phyloP scores from a whole-genome alignment of 2,113 vertebrate species.

The Corythornis madagascariensis region DNA sequence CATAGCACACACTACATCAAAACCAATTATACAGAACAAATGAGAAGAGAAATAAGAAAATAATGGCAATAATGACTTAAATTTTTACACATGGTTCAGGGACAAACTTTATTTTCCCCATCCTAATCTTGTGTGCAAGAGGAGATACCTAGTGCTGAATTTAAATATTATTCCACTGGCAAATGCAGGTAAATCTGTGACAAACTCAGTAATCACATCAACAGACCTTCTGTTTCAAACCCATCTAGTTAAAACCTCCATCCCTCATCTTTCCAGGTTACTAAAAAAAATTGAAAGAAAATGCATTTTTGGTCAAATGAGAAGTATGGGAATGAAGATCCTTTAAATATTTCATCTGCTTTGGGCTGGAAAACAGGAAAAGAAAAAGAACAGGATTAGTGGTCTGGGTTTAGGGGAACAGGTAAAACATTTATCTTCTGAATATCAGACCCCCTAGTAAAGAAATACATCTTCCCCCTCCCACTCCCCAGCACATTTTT shows the following conservation, averaged over 20 bases:
- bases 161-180: neutral
- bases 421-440: neutral
- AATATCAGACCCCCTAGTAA: neutral
- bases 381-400: neutral
- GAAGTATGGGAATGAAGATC: neutral
- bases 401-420: neutral
- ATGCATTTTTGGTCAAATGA: neutral
- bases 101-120: neutral
- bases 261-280: neutral
- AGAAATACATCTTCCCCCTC: neutral
- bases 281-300: neutral
- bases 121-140: neutral
- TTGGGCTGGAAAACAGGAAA: neutral
- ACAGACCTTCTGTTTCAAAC: neutral
- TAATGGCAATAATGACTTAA: neutral
- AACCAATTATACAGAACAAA: neutral
- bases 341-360: neutral
- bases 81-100: neutral
- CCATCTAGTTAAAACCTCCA: neutral
- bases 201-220: neutral
- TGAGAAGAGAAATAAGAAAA: neutral
- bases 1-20: neutral
- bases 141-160: neutral
- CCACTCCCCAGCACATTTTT: neutral
- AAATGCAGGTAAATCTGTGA: neutral